phyloP scores from a whole-genome alignment of 2,113 vertebrate species.

The Tenebrosternarchus preto region DNA sequence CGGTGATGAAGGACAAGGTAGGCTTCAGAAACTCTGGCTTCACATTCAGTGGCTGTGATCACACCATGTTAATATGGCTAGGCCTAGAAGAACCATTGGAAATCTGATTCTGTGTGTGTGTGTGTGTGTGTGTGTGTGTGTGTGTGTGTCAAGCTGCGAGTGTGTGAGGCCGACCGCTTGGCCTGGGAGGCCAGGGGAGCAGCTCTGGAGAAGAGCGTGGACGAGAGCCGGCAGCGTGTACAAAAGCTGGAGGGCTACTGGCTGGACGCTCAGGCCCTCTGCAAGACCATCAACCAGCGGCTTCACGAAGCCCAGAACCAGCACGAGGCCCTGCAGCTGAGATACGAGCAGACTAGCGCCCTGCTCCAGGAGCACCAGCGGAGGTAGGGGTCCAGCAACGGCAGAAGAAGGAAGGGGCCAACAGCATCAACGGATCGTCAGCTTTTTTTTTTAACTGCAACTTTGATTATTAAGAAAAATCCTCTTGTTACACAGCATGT shows the following conservation, averaged over 20 bases:
- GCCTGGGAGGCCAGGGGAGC: slow-evolving; percentile 76
- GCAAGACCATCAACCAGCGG: slow-evolving; percentile 86
- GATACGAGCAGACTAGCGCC: slow-evolving; percentile 85
- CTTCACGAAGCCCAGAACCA: slow-evolving; percentile 87
- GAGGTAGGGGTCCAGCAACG: slow-evolving; percentile 69
- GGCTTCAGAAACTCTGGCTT: neutral
- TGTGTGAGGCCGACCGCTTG: slow-evolving; percentile 70
- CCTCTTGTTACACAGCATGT: too few relatives aligned
- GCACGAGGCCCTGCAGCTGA: slow-evolving; percentile 84
- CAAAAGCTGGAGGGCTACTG: slow-evolving; percentile 88
- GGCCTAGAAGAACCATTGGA: neutral
- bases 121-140: neutral
- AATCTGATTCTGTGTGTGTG: neutral
- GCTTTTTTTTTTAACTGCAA: too few relatives aligned
- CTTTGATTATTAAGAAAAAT: too few relatives aligned
- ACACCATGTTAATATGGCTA: too few relatives aligned
- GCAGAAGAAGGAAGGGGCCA: too few relatives aligned
- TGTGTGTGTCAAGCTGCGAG: slow-evolving; percentile 72
- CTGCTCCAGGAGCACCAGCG: slow-evolving; percentile 84
- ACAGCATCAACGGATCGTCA: too few relatives aligned
- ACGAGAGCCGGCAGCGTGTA: slow-evolving; percentile 84
- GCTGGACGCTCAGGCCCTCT: slow-evolving; percentile 88
- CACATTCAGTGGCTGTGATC: neutral
- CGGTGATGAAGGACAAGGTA: slow-evolving; percentile 79
- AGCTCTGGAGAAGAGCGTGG: slow-evolving; percentile 79